These are phyloP conservation scores for Phalacrocorax aristotelis DNA, from an alignment of 2,113 vertebrate species.

Conservation along the genomic window DNA sequence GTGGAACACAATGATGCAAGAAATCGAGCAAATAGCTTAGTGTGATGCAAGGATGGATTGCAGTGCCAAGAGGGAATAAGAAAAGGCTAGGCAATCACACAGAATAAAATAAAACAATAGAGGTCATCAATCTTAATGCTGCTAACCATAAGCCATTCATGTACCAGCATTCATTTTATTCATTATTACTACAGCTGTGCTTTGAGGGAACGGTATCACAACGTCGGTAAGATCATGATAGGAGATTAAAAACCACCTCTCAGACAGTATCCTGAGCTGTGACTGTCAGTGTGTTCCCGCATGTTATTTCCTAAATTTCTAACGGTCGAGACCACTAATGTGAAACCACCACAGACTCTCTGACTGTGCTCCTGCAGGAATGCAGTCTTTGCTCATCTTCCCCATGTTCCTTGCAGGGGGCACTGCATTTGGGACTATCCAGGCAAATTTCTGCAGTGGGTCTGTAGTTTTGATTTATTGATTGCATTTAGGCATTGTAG, in stretches of 20 bases:
- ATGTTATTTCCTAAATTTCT: neutral
- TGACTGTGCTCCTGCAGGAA: neutral
- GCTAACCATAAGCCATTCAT: neutral
- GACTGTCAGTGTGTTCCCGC: neutral
- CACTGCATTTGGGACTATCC: neutral
- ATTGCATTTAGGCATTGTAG: neutral
- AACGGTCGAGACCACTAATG: neutral
- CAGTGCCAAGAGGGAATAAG: neutral
- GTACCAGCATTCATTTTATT: neutral
- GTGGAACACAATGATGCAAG: conserved; percentile 22
- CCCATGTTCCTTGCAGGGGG: rapidly evolving
- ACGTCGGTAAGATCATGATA: rapidly evolving
- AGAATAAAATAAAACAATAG: neutral
- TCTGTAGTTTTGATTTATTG: neutral
- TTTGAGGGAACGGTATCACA: neutral
- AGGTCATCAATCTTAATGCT: neutral
- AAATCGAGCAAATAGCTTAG: conserved; percentile 42
- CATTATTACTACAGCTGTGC: neutral
- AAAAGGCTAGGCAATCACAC: neutral
- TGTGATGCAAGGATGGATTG: neutral
- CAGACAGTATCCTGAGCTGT: neutral
- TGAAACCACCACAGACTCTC: rapidly evolving
- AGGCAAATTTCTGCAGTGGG: neutral
- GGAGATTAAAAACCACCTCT: neutral
- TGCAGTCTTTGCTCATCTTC: neutral